Evolutionary conservation across 2,888 invertebrate genomes (phyloP).

Genomic region (Argyresthia albistria): DNA sequence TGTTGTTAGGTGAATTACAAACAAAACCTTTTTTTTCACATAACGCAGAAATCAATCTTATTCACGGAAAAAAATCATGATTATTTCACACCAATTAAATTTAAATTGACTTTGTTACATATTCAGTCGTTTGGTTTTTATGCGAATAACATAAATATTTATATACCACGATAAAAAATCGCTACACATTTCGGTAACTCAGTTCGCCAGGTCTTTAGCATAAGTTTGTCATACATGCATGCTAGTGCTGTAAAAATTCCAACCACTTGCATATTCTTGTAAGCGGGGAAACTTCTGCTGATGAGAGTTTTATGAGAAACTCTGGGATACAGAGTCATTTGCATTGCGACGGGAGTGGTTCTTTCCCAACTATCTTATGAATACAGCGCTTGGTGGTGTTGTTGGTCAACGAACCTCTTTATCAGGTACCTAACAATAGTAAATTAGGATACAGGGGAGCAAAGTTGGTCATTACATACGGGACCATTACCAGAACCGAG

Average conservation of each 20-base stretch:
- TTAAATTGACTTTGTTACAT: too few relatives aligned
- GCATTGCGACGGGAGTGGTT: slow-evolving; percentile 12
- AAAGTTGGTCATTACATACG: too few relatives aligned
- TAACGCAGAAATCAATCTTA: too few relatives aligned
- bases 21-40: too few relatives aligned
- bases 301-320: slow-evolving; percentile 28
- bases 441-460: too few relatives aligned
- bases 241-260: slow-evolving; percentile 1
- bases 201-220: slow-evolving; percentile 1
- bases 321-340: slow-evolving; percentile 19
- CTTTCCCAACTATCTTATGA: slow-evolving; percentile 10
- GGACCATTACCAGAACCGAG: too few relatives aligned
- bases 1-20: too few relatives aligned
- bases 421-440: too few relatives aligned
- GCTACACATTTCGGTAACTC: not conserved
- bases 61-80: too few relatives aligned
- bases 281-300: slow-evolving; percentile 7
- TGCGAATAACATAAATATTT: too few relatives aligned
- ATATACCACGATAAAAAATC: not conserved
- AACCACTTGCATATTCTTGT: slow-evolving; percentile 2
- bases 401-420: not conserved
- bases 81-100: too few relatives aligned
- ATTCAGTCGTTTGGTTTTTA: too few relatives aligned
- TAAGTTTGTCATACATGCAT: slow-evolving; percentile 4
- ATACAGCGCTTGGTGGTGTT: not conserved